These are phyloP conservation scores for Seriola rivoliana DNA, from an alignment of 2,113 vertebrate genomes.

Conservation along the genomic window DNA sequence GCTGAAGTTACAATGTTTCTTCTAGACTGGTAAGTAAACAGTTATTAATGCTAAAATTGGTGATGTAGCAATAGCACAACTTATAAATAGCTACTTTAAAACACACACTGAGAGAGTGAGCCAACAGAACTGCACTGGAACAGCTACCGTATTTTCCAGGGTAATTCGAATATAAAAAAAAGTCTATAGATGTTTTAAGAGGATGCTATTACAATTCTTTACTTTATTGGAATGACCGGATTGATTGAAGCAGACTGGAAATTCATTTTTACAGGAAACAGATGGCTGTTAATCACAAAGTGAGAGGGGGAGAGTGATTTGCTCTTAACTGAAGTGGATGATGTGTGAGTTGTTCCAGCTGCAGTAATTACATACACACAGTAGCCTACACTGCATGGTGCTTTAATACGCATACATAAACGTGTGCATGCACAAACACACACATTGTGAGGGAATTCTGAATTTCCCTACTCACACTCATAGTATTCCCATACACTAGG, in stretches of 20 bases:
- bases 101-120: background rate
- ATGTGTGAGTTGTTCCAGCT: conserved; percentile 42
- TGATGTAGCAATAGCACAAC: too few species aligned
- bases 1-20: too few species aligned
- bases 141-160: background rate
- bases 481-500: background rate
- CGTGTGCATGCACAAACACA: background rate
- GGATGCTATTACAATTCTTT: background rate
- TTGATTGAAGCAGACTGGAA: conserved; percentile 16
- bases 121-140: background rate
- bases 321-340: conserved; percentile 57
- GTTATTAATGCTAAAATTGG: too few species aligned
- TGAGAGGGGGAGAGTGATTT: conserved; percentile 36
- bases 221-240: conserved; percentile 8
- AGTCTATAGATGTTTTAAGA: background rate
- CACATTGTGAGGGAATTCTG: background rate
- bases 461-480: background rate
- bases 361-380: conserved; percentile 41
- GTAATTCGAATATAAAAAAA: background rate
- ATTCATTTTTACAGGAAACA: conserved; percentile 44
- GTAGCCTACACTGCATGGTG: background rate
- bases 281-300: conserved; percentile 57
- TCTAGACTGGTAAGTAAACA: too few species aligned
- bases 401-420: background rate
- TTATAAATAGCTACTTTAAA: background rate